Evolutionary conservation across 2,888 invertebrate genomes (phyloP).

Genomic region (Hoplodrina blanda): DNA sequence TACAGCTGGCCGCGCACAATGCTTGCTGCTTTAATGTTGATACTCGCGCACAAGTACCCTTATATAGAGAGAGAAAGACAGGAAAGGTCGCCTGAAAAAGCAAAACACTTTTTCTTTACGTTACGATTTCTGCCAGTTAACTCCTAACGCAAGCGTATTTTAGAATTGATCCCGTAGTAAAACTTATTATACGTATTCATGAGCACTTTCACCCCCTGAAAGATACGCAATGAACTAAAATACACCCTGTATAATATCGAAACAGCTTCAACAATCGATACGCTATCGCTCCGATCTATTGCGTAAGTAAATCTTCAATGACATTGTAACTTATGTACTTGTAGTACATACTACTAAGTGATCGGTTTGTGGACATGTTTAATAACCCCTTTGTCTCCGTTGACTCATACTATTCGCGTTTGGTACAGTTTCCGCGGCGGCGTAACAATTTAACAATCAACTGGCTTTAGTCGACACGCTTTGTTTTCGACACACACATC

Average conservation of each 20-base stretch:
- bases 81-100: no score
- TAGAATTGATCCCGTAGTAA: no score
- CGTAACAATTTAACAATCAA: conserved; percentile 55
- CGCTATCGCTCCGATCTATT: conserved; percentile 11
- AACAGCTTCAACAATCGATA: not conserved
- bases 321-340: conserved; percentile 13
- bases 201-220: no score
- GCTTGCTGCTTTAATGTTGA: no score
- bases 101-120: no score
- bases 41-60: no score
- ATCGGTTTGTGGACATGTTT: conserved; percentile 20
- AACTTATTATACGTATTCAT: no score
- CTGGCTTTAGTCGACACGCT: conserved; percentile 12
- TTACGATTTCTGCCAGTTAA: no score
- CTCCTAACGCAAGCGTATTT: no score
- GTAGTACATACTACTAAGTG: conserved; percentile 32
- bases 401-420: conserved; percentile 39
- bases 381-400: conserved; percentile 45
- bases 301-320: conserved; percentile 31
- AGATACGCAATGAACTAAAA: no score
- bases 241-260: not conserved
- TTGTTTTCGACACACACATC: not conserved
- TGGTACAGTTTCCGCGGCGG: conserved; percentile 23
- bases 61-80: no score
- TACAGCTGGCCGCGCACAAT: no score